Percentiles rank a stretch among this genome's conserved stretches.
Evolutionary conservation across 2,888 invertebrate genomes (phyloP).

Genomic region (Dasysyrphus tricinctus): DNA sequence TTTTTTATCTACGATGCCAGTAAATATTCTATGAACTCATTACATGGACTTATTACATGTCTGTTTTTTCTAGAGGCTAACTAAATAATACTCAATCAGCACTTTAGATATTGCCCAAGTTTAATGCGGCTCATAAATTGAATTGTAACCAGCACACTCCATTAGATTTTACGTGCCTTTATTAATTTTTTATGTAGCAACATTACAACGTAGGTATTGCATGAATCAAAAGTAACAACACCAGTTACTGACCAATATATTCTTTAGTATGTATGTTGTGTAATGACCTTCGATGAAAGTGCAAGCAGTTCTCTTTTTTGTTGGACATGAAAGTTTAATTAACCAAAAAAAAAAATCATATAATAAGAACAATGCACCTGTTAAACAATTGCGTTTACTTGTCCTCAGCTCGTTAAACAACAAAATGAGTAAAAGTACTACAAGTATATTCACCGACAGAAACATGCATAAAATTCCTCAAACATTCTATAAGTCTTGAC

Average conservation of each 20-base stretch:
- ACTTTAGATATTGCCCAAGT: too few relatives aligned
- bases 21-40: too few relatives aligned
- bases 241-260: background rate
- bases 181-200: background rate
- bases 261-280: background rate
- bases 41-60: too few relatives aligned
- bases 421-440: conserved; percentile 66
- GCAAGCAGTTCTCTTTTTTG: conserved; percentile 37
- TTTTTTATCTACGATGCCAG: too few relatives aligned
- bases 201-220: background rate
- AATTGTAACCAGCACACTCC: too few relatives aligned
- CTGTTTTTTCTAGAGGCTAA: too few relatives aligned
- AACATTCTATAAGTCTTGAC: conserved; percentile 63
- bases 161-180: background rate
- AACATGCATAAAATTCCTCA: conserved; percentile 44
- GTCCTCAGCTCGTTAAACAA: conserved; percentile 38
- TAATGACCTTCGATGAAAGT: conserved; percentile 71
- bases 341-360: conserved; percentile 21
- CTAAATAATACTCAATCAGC: too few relatives aligned
- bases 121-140: too few relatives aligned
- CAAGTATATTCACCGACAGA: conserved; percentile 11
- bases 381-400: conserved; percentile 44
- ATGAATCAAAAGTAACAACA: background rate
- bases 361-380: conserved; percentile 62
- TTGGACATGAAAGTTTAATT: conserved; percentile 42